Percentiles rank a stretch among this genome's conserved stretches.
phyloP scores from a whole-genome alignment of 1,140 invertebrate species.

The Trachymyrmex cornetzi region DNA sequence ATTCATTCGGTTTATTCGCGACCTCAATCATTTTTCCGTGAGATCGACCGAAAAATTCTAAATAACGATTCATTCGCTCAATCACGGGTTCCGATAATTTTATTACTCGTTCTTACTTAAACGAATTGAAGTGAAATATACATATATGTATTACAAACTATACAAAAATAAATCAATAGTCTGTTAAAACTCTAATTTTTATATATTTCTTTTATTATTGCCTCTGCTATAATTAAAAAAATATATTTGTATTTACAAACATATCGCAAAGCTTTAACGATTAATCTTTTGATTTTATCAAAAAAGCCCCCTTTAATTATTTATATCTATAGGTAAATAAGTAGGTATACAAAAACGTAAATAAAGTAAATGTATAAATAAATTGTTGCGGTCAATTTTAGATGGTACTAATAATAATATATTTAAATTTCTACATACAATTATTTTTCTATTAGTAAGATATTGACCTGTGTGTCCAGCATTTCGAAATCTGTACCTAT shows the following conservation, averaged over 20 bases:
- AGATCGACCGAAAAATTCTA: constrained; percentile 39
- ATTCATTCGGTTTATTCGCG: constrained; percentile 73
- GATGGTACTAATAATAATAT: no score
- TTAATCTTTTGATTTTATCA: neutral
- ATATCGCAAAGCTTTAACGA: neutral
- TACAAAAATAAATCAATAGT: neutral
- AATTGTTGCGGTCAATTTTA: no score
- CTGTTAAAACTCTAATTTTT: constrained; percentile 5
- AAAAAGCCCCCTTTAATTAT: neutral
- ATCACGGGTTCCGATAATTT: constrained; percentile 5
- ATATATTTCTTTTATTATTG: neutral
- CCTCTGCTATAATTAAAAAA: neutral
- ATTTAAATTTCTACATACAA: no score
- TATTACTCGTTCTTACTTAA: neutral
- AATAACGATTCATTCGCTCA: constrained; percentile 26
- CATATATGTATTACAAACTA: neutral
- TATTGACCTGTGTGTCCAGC: no score
- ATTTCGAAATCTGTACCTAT: no score
- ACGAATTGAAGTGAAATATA: neutral
- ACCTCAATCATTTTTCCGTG: constrained; percentile 69
- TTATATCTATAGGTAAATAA: neutral
- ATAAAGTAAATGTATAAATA: neutral
- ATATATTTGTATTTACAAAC: neutral
- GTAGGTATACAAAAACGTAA: neutral
- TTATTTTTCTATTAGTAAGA: no score